Evolutionary conservation across 2,113 vertebrate species (phyloP), one percentile per base, ranked within the genome.

Genomic region (Cyanoliseus patagonus): DNA sequence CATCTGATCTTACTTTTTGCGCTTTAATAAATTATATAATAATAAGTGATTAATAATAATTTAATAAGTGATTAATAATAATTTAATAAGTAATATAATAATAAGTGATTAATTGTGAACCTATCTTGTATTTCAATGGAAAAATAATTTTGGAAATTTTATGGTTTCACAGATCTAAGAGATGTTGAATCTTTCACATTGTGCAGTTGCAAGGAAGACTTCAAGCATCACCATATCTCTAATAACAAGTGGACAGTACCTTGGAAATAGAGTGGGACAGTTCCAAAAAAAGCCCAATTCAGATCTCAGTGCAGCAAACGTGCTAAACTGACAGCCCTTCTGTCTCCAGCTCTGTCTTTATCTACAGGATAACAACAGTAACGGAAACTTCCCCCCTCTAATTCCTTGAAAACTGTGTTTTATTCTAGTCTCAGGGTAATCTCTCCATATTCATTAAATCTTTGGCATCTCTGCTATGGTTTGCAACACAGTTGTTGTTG

Each of bases 361-460:
- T 78, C 72, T 87, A 41, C 11, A 80, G 22, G 14, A 31, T 41
- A 85, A 44, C 37, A 87, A 61, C 8, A 72, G 7, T 17, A 44
- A 39, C 13, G 18, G 44, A 69, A 68, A 49, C 25, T 55, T 67
- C 4, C 1, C 9, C 6, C 23, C 24, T 35, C 22, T 78, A 79
- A 87, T 94, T 94, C 46, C 62, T 68, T 78, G 37, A 64, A 94
- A 90, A 93, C 5, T 76, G 31, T 69, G 18, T 39, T 20, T 86
- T 64, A 39, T 67, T 41, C 28, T 66, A 55, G 7, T 73, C 10
- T 70, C 28, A 75, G 17, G 24, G 73, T 74, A 86, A 70, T 12
- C 33, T 15, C 41, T 25, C 22, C 25, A 62, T 13, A 51, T 33
- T 87, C 35, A 53, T 68, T 92, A 74, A 72, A 72, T 75, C 31